phyloP scores from a whole-genome alignment of 2,888 invertebrate genomes.

The Syrista parreyssii region DNA sequence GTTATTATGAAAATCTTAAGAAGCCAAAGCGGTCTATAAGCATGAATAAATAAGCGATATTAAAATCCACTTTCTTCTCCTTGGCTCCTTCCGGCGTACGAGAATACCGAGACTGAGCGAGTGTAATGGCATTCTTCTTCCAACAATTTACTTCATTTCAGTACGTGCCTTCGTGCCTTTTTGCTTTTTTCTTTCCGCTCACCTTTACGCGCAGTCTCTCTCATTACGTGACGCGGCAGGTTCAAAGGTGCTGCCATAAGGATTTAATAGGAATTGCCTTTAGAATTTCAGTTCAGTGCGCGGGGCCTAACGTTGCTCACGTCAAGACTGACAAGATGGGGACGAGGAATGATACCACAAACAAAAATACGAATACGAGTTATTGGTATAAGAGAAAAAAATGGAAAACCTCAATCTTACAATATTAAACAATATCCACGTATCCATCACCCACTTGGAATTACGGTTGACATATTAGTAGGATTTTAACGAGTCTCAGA shows the following conservation, averaged over 20 bases:
- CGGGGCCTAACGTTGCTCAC: neutral
- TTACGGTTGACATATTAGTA: neutral
- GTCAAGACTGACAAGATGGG: neutral
- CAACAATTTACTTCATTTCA: conserved; percentile 37
- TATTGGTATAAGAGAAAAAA: neutral
- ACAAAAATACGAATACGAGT: neutral
- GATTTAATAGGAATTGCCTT: neutral
- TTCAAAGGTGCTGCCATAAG: neutral
- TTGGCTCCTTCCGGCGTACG: conserved; percentile 1
- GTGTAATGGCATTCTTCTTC: conserved; percentile 44
- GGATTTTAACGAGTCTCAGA: neutral
- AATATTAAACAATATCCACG: neutral
- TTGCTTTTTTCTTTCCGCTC: conserved; percentile 11
- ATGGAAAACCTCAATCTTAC: neutral
- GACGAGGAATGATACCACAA: neutral
- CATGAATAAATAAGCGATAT: conserved; percentile 53
- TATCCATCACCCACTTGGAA: neutral
- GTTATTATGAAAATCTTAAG: conserved; percentile 45
- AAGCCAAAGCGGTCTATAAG: conserved; percentile 40
- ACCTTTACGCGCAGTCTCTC: conserved; percentile 12
- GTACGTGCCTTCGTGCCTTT: conserved; percentile 13
- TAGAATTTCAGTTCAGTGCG: neutral
- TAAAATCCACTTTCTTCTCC: conserved; percentile 44
- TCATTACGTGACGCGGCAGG: neutral
- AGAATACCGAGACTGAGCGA: conserved; percentile 3